These are phyloP conservation scores for Lasioglossum calceatum DNA, from an alignment of 2,888 invertebrate species.

Conservation along the genomic window DNA sequence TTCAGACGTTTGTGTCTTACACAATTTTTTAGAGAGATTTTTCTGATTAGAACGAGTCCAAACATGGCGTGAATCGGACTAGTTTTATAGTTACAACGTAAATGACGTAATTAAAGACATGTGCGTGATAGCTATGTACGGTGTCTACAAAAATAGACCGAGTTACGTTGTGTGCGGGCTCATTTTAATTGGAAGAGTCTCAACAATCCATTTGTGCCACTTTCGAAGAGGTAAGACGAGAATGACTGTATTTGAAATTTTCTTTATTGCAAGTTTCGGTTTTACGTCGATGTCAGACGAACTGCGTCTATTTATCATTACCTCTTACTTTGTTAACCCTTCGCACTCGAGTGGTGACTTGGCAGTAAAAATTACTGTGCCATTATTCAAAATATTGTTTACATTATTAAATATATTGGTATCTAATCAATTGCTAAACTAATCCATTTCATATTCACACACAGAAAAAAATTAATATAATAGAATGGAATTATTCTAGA, in stretches of 20 bases:
- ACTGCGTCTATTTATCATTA: not conserved
- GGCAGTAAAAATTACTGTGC: no score
- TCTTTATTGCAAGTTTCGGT: not conserved
- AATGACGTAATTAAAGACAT: not conserved
- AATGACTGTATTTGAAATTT: no score
- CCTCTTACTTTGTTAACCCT: not conserved
- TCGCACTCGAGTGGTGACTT: no score
- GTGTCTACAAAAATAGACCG: not conserved
- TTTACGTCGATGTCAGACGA: no score
- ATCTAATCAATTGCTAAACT: no score
- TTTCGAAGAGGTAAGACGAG: not conserved
- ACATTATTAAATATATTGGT: no score
- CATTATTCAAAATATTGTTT: no score
- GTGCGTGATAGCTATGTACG: not conserved
- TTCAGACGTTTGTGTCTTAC: not conserved
- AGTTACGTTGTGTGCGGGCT: not conserved
- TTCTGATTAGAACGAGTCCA: not conserved
- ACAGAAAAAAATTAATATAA: no score
- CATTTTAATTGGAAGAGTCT: not conserved
- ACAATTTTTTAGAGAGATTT: not conserved
- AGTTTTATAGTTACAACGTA: not conserved
- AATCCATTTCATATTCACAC: no score
- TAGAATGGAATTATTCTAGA: no score
- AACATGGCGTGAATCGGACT: not conserved
- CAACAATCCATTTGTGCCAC: not conserved